Evolutionary conservation across 2,113 vertebrate genomes (phyloP), one percentile per base, ranked within the genome.

Genomic region (Macquaria australasica): DNA sequence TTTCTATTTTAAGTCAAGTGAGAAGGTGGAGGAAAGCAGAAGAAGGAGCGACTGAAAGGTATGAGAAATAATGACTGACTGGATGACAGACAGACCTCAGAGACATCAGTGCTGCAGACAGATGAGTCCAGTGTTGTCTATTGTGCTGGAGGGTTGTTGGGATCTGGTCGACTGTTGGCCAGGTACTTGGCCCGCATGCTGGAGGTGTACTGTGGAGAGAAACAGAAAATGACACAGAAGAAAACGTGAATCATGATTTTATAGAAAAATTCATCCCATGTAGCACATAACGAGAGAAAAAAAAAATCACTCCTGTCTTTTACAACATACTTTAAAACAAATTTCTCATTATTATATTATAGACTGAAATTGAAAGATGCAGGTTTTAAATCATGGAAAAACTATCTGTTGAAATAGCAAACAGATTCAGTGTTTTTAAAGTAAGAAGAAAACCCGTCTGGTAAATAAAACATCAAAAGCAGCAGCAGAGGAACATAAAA

Each of bases 121-220:
- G 73, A 39, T 1, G 28, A 43, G 21, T 41, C 39, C 73, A 9
- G 70, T 8, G 51, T 41, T 9, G 77, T 94, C 94, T 96, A 97
- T 90, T 97, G 96, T 70, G 96, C 80, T 0, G 91, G 78, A 20
- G 94, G 70, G 82, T 16, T 96, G 96, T 94, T 96, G 89, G 96
- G 95, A 67, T 96, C 96, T 5, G 94, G 90, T 55, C 96, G 97
- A 94, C 97, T 97, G 91, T 97, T 98, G 93, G 98, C 98, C 94
- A 99, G 97, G 96, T 99, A 99, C 96, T 99, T 99, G 70, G 97
- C 98, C 95, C 98, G 97, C 98, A 99, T 99, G 97, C 98, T 99
- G 96, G 98, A 99, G 79, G 98, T 98, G 96, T 99, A 99, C 98
- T 99, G 94, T 50, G 92, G 85, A 81, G 9, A 95, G 82, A 95